Evolutionary conservation across 2,888 invertebrate genomes (phyloP).

Genomic region (Podotricha telesiphe): DNA sequence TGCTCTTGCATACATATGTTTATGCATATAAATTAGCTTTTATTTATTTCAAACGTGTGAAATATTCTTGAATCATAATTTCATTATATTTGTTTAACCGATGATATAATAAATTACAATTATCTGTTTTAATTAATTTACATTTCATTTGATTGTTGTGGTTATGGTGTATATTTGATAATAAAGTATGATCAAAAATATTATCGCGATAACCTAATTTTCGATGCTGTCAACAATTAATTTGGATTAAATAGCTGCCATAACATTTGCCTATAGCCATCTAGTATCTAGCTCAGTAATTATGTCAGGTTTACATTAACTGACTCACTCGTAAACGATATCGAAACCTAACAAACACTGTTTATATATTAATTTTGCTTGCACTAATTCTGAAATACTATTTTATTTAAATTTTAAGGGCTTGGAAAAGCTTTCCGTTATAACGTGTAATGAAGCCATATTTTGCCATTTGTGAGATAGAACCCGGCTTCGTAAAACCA

Average conservation of each 20-base stretch:
- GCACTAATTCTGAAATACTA: conserved; percentile 35
- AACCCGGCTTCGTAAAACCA: conserved; percentile 3
- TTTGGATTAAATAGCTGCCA: conserved; percentile 42
- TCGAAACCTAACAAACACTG: conserved; percentile 57
- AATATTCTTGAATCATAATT: background rate
- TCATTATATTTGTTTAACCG: background rate
- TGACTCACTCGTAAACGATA: conserved; percentile 64
- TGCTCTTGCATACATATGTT: no score
- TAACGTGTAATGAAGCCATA: conserved; percentile 20
- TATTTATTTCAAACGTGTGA: no score
- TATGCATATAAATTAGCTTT: no score
- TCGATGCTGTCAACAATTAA: conserved; percentile 37
- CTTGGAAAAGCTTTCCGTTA: conserved; percentile 13
- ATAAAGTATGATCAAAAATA: conserved; percentile 21
- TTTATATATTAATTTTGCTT: conserved; percentile 64
- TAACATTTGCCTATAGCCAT: conserved; percentile 39
- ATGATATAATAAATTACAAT: background rate
- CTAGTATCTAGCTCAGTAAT: conserved; percentile 58
- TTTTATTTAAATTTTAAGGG: conserved; percentile 32
- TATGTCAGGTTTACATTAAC: conserved; percentile 62
- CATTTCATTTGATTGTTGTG: background rate
- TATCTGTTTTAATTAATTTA: background rate
- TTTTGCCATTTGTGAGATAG: conserved; percentile 22
- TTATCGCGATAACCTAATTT: conserved; percentile 32
- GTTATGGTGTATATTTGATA: background rate